Base-by-base conservation (phyloP, 2,888 invertebrate species). In the Liopterus haemorrhoidalis region DNA sequence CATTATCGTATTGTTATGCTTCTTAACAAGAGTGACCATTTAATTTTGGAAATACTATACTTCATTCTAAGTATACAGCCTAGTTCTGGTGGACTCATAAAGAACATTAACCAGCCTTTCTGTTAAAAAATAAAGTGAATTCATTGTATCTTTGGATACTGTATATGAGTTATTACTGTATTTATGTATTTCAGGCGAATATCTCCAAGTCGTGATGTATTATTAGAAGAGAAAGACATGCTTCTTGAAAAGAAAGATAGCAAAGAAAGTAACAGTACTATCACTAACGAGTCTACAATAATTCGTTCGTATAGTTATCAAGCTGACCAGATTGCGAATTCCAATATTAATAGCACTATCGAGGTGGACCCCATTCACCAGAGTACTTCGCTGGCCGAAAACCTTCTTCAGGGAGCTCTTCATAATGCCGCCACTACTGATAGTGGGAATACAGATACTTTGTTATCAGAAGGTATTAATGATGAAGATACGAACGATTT, bases 401-500 rank as follows among this genome's bases (percentile, higher is more conserved):
- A 59, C 46, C 24, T 64, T 11, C 42, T 63, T 11, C 64, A 57
- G 49, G 51, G 1, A 54, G 54, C 22, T 50, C n/a, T n/a, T n/a
- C 54, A 22, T 49, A 37, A 36, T 63, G 63, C 41, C 38, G 61
- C n/a, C 59, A 60, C 32, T 39, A 65, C 64, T 1, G 69, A 70
- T 39, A 72, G 73, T 2, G 70, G 67, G 9, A 68, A 70, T 27
- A 73, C 74, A 0, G 71, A 73, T 51, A 73, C 74, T 0, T 53
- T 75, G 1, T 70, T 70, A 54, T 69, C 72, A 48, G 71, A 74
- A 35, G 57, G 65, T 45, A 58, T 60, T 32, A 60, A 62, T 14
- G 63, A 66, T 18, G 70, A 70, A 5, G 71, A 75, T 15, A 65
- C 67, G 0, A 70, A 72, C 15, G 89, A 92, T 70, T 74, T 97